Conservation (phyloP, 2,888 invertebrate species). For the Ceratothoa steindachneri region DNA sequence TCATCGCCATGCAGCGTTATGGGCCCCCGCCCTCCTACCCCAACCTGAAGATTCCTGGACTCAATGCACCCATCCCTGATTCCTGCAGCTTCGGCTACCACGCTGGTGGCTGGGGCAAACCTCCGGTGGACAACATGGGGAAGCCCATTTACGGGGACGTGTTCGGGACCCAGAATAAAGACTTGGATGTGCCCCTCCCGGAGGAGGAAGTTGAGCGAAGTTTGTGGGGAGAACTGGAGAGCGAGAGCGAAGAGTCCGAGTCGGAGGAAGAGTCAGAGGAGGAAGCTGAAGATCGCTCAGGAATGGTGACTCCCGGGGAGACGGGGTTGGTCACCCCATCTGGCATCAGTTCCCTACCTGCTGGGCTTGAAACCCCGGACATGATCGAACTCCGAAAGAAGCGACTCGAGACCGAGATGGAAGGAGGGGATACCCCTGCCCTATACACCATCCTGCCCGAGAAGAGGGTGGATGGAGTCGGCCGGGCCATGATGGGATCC, state of each 20-base stretch:
- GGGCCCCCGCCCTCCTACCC: slow-evolving; percentile 99
- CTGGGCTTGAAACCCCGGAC: slow-evolving; percentile 96
- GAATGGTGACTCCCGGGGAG: slow-evolving; percentile 61
- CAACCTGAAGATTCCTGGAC: slow-evolving; percentile 92
- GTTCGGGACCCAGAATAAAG: slow-evolving; percentile 68
- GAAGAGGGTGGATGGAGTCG: slow-evolving; percentile 81
- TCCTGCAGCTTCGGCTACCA: slow-evolving; percentile 97
- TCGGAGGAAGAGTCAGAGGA: slow-evolving; percentile 63
- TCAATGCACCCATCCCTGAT: slow-evolving; percentile 97
- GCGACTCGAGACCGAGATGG: slow-evolving; percentile 92
- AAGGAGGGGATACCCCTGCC: slow-evolving; percentile 89
- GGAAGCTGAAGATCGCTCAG: slow-evolving; percentile 57
- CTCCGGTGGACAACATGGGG: slow-evolving; percentile 96
- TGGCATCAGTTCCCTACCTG: slow-evolving; percentile 80
- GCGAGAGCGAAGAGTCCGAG: slow-evolving; percentile 73
- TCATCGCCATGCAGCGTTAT: slow-evolving; percentile 95
- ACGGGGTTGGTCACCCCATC: slow-evolving; percentile 88
- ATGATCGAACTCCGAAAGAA: slow-evolving; percentile 96
- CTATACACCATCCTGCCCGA: slow-evolving; percentile 94
- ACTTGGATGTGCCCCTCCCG: slow-evolving; percentile 51
- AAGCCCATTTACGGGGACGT: slow-evolving; percentile 98
- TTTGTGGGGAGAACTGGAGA: slow-evolving; percentile 95
- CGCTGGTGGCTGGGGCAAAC: slow-evolving; percentile 99
- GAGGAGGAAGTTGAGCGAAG: slow-evolving; percentile 89
- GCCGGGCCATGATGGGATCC: slow-evolving; percentile 85